A percentile compares a stretch with the other conserved stretches of the same genome.
phyloP scores from a whole-genome alignment of 2,113 vertebrate species.

The Apeltes quadracus region DNA sequence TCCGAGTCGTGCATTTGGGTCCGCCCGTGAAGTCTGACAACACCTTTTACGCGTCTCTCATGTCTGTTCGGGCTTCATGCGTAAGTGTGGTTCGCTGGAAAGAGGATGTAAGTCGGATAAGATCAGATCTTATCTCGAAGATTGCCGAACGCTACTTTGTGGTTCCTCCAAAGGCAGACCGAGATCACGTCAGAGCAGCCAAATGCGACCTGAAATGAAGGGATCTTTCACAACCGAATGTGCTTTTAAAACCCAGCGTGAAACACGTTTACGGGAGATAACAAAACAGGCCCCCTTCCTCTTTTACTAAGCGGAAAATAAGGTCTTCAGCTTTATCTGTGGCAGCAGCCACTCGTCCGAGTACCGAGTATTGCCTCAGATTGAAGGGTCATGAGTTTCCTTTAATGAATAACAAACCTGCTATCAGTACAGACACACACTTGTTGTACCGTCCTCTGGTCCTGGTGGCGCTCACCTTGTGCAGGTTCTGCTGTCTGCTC shows the following conservation, averaged over 20 bases:
- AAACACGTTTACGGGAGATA: not conserved
- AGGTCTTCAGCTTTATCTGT: not conserved
- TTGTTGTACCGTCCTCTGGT: too few species aligned
- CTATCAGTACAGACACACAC: not conserved
- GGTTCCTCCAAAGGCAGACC: not conserved
- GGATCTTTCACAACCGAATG: accelerated
- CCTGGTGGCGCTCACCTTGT: too few species aligned
- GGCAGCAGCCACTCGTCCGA: conserved; percentile 15
- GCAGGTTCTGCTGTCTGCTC: too few species aligned
- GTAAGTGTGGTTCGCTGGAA: not conserved
- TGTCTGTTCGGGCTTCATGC: conserved; percentile 41
- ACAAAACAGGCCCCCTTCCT: not conserved
- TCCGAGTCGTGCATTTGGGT: too few species aligned
- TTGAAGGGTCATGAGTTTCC: conserved; percentile 34
- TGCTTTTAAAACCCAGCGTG: not conserved
- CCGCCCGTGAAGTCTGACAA: too few species aligned
- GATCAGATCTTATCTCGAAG: not conserved
- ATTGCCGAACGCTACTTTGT: not conserved
- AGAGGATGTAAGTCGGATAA: not conserved
- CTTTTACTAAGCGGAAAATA: not conserved
- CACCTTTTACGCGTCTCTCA: conserved; percentile 1
- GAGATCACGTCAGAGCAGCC: not conserved
- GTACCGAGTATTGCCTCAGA: not conserved
- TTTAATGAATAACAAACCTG: not conserved
- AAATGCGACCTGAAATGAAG: conserved; percentile 12